Evolutionary conservation across 2,113 vertebrate species (phyloP).

Genomic region (Barnardius zonarius): DNA sequence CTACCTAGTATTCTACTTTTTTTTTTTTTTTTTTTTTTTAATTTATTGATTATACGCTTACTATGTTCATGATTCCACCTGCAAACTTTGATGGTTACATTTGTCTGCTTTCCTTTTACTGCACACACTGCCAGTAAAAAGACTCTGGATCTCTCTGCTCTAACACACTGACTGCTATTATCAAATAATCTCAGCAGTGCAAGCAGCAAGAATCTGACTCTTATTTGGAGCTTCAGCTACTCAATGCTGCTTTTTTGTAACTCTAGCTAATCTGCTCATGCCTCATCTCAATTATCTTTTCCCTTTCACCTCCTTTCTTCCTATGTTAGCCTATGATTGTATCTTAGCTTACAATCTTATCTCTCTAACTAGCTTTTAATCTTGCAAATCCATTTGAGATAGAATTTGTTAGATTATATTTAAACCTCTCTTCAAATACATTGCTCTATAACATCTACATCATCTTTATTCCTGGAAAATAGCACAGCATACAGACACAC

Average conservation of each 20-base stretch:
- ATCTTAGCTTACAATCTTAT: not conserved
- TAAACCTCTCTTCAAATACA: not conserved
- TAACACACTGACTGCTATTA: not conserved
- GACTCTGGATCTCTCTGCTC: not conserved
- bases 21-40: not conserved
- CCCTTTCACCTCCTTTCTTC: not conserved
- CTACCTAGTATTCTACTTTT: not conserved
- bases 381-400: not conserved
- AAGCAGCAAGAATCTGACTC: not conserved
- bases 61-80: not conserved
- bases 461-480: not conserved
- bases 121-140: not conserved
- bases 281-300: not conserved
- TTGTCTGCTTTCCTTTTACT: not conserved
- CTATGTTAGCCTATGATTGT: fast-evolving
- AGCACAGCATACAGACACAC: not conserved
- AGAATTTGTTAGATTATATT: not conserved
- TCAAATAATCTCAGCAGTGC: not conserved
- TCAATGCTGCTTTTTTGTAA: not conserved
- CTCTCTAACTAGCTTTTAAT: not conserved
- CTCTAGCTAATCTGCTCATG: not conserved
- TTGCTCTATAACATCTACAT: not conserved
- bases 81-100: not conserved
- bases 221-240: not conserved
- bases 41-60: not conserved